Percentiles rank a stretch among this genome's conserved stretches.
phyloP scores from a whole-genome alignment of 2,888 invertebrate species.

The Scrobipalpa atriplicella region DNA sequence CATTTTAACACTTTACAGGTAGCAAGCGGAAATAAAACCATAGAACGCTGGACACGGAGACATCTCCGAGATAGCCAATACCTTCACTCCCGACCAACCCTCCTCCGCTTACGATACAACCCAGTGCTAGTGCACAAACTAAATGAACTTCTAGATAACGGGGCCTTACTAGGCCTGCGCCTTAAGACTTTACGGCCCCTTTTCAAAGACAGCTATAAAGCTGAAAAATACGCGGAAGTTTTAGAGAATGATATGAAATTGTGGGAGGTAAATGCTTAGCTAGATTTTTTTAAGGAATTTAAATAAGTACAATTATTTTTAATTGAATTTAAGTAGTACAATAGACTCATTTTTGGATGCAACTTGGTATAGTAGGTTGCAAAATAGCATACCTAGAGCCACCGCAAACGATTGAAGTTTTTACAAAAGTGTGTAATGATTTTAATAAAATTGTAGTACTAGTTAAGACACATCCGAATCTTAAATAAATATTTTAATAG shows the following conservation, averaged over 20 bases:
- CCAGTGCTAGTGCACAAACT: conserved; percentile 86
- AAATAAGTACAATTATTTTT: no score
- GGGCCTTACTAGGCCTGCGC: conserved; percentile 89
- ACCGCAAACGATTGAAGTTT: no score
- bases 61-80: conserved; percentile 88
- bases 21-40: conserved; percentile 89
- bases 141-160: conserved; percentile 88
- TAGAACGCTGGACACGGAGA: conserved; percentile 88
- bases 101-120: conserved; percentile 90
- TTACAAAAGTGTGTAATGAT: no score
- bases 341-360: no score
- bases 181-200: conserved; percentile 89
- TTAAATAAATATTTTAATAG: no score
- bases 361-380: no score
- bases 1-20: conserved; percentile 58
- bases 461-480: no score
- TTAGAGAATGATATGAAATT: conserved; percentile 93
- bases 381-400: no score
- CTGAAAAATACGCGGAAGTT: conserved; percentile 91
- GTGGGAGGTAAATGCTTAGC: conserved; percentile 85
- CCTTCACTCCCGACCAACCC: conserved; percentile 89
- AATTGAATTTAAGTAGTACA: no score
- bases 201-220: conserved; percentile 86
- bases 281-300: neutral
- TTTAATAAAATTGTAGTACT: no score